Evolutionary conservation across 2,888 invertebrate genomes (phyloP), one percentile per base, ranked within the genome.

Genomic region (Anarsia innoxiella): DNA sequence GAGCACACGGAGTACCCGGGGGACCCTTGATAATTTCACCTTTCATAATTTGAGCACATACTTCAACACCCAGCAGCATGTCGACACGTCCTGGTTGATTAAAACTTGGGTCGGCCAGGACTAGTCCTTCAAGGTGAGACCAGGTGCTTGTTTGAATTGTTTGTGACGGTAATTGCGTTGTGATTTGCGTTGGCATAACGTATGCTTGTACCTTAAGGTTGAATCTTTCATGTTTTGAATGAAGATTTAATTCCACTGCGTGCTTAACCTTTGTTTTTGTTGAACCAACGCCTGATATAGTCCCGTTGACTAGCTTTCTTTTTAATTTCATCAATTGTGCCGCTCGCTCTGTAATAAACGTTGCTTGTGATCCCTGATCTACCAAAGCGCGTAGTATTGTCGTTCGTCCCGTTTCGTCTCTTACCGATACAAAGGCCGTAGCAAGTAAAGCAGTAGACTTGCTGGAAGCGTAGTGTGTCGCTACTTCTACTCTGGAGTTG

Each of bases 1-100:
- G 25, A 9, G 5, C n/a, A 3, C 3, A 5, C n/a, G 25, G 8
- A 3, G n/a, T 25, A 3, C n/a, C 25, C 4, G 8, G 25, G n/a
- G 25, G n/a, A 25, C n/a, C n/a, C n/a, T n/a, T 25, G 3, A 5
- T 19, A 3, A 19, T 8, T 5, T 8, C 19, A 19, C 8, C 19
- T 19, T 19, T 3, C 3, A 19, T 3, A 5, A 19, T 19, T 19
- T 19, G 19, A 8, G 4, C 30, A 2, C 33, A 50, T 11, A 39
- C 45, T 13, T 48, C 32, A n/a, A 49, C 45, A 13, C 53, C 47
- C 5, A 56, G 37, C 1, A 55, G 37, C 28, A 57, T 12, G 30
- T 57, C 55, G 4, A 55, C 32, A 8, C 39, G 9, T 3, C 51
- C 53, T 38, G 48, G 37, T 23, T 13, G 29, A 12, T 37, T 15